These are phyloP conservation scores for Arrhopalites spinosus DNA, from an alignment of 2,888 invertebrate genomes.

Conservation along the genomic window DNA sequence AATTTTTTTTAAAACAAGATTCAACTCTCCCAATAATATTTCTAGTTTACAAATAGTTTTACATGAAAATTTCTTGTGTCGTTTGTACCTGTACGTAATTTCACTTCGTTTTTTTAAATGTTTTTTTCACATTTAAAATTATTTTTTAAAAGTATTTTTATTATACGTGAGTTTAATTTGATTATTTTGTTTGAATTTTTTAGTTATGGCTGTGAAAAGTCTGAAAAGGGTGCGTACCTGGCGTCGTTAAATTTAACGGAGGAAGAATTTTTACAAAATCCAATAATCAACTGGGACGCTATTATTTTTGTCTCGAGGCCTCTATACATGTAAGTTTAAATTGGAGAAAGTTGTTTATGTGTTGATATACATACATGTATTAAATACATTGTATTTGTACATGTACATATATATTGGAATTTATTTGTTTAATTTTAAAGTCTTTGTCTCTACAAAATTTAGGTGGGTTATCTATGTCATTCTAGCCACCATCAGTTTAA, in stretches of 20 bases:
- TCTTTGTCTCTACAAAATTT: too few relatives aligned
- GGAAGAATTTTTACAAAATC: slow-evolving; percentile 89
- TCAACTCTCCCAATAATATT: too few relatives aligned
- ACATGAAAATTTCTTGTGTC: not conserved
- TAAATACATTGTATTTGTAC: too few relatives aligned
- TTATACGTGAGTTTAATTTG: not conserved
- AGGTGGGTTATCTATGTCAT: slow-evolving; percentile 86
- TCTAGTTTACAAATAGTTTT: too few relatives aligned
- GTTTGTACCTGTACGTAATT: not conserved
- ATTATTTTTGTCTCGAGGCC: slow-evolving; percentile 93
- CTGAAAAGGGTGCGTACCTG: slow-evolving; percentile 83
- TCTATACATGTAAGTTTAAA: slow-evolving; percentile 64
- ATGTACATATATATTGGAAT: too few relatives aligned
- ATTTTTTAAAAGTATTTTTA: too few relatives aligned
- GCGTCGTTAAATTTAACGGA: slow-evolving; percentile 72
- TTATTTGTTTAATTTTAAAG: too few relatives aligned
- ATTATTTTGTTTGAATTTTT: slow-evolving; percentile 7
- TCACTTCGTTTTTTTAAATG: not conserved
- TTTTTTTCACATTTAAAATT: not conserved
- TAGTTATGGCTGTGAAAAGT: slow-evolving; percentile 82
- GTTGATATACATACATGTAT: too few relatives aligned
- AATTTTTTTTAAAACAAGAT: too few relatives aligned
- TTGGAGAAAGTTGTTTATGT: too few relatives aligned
- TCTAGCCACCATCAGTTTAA: slow-evolving; percentile 88
- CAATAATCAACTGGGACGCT: slow-evolving; percentile 93